Conservation (phyloP, 2,113 vertebrate genomes). For the Zosterops lateralis region DNA sequence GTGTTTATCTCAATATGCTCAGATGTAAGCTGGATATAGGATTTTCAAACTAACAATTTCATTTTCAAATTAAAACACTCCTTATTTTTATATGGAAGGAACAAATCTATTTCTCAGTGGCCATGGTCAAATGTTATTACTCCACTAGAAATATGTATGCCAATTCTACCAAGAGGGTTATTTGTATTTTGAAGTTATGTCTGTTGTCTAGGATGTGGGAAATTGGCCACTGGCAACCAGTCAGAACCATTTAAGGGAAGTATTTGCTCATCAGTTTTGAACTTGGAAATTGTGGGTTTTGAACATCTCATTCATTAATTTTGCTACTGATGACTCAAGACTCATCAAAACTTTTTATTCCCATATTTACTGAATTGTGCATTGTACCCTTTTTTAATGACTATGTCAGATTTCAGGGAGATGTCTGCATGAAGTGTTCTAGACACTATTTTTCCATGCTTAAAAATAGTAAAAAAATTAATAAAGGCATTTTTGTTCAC, state of each 20-base stretch:
- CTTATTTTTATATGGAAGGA: neutral
- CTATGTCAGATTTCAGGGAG: constrained; percentile 59
- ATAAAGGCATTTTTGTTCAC: constrained; percentile 21
- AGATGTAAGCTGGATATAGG: neutral
- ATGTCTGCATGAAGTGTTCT: constrained; percentile 45
- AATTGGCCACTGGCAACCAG: neutral
- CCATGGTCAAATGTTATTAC: neutral
- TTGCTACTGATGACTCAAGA: constrained; percentile 53
- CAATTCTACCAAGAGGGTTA: neutral
- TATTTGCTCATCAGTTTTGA: constrained; percentile 26
- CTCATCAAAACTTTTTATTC: constrained; percentile 46
- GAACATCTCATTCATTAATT: constrained; percentile 35
- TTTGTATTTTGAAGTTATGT: constrained; percentile 18
- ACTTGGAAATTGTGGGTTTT: constrained; percentile 22
- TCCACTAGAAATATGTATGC: neutral
- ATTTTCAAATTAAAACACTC: neutral
- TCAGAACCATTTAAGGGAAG: constrained; percentile 25
- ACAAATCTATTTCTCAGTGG: neutral
- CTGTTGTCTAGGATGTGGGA: constrained; percentile 37
- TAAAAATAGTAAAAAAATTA: constrained; percentile 27
- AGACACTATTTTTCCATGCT: constrained; percentile 43
- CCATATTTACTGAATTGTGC: neutral
- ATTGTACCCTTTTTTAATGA: constrained; percentile 6
- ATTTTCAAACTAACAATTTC: neutral
- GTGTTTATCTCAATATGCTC: neutral